Evolutionary conservation across 2,888 invertebrate genomes (phyloP).

Genomic region (Tuberolachnus salignus): DNA sequence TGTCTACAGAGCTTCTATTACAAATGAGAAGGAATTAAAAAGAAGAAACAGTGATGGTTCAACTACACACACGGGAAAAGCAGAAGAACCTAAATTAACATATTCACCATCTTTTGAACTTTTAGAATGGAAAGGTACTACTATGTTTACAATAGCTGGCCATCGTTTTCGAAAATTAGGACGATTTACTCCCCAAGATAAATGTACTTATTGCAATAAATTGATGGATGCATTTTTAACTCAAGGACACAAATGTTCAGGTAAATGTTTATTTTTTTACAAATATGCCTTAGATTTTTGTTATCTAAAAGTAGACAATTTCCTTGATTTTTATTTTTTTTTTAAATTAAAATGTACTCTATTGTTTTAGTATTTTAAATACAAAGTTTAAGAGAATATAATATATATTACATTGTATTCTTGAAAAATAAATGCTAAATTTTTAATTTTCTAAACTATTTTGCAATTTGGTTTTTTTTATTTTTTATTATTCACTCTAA

Average conservation of each 20-base stretch:
- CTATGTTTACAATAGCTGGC: constrained; percentile 74
- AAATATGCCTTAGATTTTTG: not conserved
- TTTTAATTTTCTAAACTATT: not conserved
- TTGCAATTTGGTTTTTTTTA: too few species aligned
- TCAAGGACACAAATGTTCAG: constrained; percentile 76
- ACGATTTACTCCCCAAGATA: constrained; percentile 79
- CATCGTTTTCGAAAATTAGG: constrained; percentile 79
- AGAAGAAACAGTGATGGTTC: constrained; percentile 79
- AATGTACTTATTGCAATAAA: constrained; percentile 80
- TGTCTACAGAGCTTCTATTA: constrained; percentile 1
- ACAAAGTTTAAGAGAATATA: too few species aligned
- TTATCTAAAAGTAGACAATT: not conserved
- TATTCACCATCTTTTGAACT: constrained; percentile 59
- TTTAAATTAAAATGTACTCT: too few species aligned
- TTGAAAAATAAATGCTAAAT: too few species aligned
- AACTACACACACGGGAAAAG: constrained; percentile 61
- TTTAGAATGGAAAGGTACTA: constrained; percentile 68
- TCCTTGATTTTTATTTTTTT: too few species aligned
- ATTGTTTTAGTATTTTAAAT: too few species aligned
- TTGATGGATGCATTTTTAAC: constrained; percentile 79
- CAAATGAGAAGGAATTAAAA: constrained; percentile 58
- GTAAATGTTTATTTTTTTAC: constrained; percentile 59
- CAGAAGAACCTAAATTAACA: constrained; percentile 57
- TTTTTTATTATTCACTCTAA: too few species aligned
- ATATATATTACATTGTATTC: too few species aligned